Evolutionary conservation across 2,113 vertebrate genomes (phyloP).

Genomic region (Antechinus flavipes): DNA sequence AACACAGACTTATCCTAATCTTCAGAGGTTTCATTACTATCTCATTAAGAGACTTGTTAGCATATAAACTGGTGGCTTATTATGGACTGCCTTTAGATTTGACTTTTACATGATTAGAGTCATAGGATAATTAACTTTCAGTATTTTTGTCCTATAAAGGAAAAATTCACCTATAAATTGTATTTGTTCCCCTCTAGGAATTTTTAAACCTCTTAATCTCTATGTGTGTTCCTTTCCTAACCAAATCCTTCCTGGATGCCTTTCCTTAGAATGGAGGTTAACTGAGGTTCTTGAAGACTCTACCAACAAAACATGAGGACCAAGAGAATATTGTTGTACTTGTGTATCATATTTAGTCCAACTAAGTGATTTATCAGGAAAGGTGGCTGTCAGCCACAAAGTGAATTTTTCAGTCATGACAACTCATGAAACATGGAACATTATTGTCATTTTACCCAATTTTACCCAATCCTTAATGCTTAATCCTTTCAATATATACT

Average conservation of each 20-base stretch:
- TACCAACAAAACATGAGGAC: background rate
- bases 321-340: background rate
- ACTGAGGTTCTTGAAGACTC: background rate
- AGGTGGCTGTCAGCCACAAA: background rate
- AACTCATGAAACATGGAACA: background rate
- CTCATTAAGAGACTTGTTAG: background rate
- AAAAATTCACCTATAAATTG: background rate
- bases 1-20: background rate
- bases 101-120: background rate
- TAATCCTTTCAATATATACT: background rate
- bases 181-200: background rate
- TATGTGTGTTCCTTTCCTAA: background rate
- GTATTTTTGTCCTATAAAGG: background rate
- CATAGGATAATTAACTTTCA: background rate
- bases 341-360: background rate
- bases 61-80: background rate
- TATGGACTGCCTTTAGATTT: background rate
- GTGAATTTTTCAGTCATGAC: background rate
- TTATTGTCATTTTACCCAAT: background rate
- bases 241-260: background rate
- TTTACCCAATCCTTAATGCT: background rate
- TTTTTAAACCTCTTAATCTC: background rate
- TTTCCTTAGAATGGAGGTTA: background rate
- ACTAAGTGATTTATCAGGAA: background rate
- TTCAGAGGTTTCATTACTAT: background rate